phyloP scores from a whole-genome alignment of 2,113 vertebrate species.

The Melanerpes aurifrons region DNA sequence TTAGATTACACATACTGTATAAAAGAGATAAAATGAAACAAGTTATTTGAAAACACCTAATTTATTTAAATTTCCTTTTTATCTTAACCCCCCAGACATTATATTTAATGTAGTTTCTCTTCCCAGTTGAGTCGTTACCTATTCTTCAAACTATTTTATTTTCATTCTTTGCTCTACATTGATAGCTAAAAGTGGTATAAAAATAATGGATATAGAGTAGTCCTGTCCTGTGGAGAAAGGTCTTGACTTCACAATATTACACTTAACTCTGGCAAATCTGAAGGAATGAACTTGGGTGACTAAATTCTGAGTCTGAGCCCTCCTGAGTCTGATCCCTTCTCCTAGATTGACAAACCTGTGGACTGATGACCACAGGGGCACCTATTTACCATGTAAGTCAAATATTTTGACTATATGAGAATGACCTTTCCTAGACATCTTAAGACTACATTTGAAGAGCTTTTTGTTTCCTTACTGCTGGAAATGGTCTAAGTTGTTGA shows the following conservation, averaged over 20 bases:
- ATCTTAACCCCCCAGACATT: neutral
- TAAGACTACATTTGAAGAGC: neutral
- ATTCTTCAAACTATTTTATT: neutral
- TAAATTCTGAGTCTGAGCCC: neutral
- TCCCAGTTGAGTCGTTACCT: neutral
- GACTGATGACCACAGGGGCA: neutral
- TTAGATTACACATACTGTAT: neutral
- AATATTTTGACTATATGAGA: neutral
- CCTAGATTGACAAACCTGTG: neutral
- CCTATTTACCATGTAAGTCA: accelerated
- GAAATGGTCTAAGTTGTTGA: neutral
- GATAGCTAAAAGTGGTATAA: neutral
- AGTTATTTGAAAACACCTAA: neutral
- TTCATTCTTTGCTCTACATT: neutral
- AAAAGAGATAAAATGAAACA: neutral
- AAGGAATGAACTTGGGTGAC: neutral
- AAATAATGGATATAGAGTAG: neutral
- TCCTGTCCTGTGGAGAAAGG: accelerated
- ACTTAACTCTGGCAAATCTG: neutral
- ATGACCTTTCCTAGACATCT: neutral
- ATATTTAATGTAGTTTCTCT: neutral
- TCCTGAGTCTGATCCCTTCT: neutral
- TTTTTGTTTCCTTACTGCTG: neutral
- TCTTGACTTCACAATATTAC: neutral
- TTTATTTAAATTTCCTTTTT: accelerated